Conservation (phyloP, 2,888 invertebrate species). For the Cerastis rubricosa region DNA sequence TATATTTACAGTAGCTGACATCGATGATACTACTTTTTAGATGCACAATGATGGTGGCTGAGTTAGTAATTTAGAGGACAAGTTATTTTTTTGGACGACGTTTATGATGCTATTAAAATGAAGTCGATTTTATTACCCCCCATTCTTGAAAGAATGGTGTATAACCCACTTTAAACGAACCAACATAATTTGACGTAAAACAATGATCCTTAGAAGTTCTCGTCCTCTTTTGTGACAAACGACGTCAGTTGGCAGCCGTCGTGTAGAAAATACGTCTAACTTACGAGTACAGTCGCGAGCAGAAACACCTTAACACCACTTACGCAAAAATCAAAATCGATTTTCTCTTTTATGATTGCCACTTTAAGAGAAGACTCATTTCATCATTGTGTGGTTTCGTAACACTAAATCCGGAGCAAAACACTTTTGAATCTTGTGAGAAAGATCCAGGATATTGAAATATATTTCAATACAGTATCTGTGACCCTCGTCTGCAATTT, state of each 20-base stretch:
- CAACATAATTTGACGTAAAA: conserved; percentile 26
- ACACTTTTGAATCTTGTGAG: neutral
- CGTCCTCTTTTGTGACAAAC: conserved; percentile 29
- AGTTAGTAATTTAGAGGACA: too few species aligned
- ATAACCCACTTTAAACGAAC: neutral
- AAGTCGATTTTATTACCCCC: too few species aligned
- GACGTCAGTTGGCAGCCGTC: conserved; percentile 31
- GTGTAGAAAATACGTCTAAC: conserved; percentile 27
- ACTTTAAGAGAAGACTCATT: neutral
- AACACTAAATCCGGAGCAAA: neutral
- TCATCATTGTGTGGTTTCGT: neutral
- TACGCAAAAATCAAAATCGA: neutral
- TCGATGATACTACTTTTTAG: too few species aligned
- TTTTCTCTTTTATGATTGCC: neutral
- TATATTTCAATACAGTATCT: neutral
- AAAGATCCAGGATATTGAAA: neutral
- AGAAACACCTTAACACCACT: neutral
- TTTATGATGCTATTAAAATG: too few species aligned
- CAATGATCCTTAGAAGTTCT: conserved; percentile 30
- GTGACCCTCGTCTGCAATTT: neutral
- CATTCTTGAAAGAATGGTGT: neutral
- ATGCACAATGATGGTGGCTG: too few species aligned
- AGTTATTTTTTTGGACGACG: too few species aligned
- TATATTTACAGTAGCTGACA: too few species aligned
- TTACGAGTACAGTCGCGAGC: neutral